These are phyloP conservation scores for Ormyrus rosae DNA, from an alignment of 2,888 invertebrate species.

Conservation along the genomic window DNA sequence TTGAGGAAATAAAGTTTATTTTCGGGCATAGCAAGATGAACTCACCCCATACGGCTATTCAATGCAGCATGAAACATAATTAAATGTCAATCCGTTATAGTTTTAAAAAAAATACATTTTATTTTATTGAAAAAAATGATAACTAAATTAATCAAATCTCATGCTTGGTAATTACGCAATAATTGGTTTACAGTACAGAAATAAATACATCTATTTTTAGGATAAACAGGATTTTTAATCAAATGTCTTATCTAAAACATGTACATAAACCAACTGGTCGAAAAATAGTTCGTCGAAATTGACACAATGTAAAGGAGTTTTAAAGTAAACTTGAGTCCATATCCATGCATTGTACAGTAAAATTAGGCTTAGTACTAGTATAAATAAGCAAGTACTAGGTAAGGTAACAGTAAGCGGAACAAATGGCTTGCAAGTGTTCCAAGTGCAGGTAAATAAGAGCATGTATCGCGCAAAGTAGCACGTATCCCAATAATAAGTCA, in stretches of 20 bases:
- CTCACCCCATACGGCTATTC: slow-evolving; percentile 79
- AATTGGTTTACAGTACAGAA: slow-evolving; percentile 3
- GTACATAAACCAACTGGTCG: too few species aligned
- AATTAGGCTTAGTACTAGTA: not conserved
- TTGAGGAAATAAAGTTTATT: too few species aligned
- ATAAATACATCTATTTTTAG: not conserved
- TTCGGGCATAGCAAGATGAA: slow-evolving; percentile 57
- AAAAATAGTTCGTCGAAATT: not conserved
- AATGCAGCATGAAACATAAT: slow-evolving; percentile 73
- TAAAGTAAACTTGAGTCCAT: too few species aligned
- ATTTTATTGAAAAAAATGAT: slow-evolving; percentile 32
- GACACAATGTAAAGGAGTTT: too few species aligned
- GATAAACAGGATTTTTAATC: not conserved
- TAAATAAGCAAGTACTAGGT: slow-evolving; percentile 19
- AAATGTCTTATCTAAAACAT: not conserved
- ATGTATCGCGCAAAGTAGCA: slow-evolving; percentile 73
- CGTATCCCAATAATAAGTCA: slow-evolving; percentile 74
- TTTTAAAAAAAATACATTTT: slow-evolving; percentile 57
- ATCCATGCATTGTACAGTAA: too few species aligned
- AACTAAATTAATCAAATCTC: slow-evolving; percentile 34
- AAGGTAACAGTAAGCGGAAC: slow-evolving; percentile 48
- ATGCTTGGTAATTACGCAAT: slow-evolving; percentile 30
- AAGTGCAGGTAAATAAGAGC: slow-evolving; percentile 72
- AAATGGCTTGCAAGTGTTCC: slow-evolving; percentile 58
- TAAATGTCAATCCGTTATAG: slow-evolving; percentile 71